These are phyloP conservation scores for Ephestia elutella DNA, from an alignment of 1,140 invertebrate species.

Conservation along the genomic window DNA sequence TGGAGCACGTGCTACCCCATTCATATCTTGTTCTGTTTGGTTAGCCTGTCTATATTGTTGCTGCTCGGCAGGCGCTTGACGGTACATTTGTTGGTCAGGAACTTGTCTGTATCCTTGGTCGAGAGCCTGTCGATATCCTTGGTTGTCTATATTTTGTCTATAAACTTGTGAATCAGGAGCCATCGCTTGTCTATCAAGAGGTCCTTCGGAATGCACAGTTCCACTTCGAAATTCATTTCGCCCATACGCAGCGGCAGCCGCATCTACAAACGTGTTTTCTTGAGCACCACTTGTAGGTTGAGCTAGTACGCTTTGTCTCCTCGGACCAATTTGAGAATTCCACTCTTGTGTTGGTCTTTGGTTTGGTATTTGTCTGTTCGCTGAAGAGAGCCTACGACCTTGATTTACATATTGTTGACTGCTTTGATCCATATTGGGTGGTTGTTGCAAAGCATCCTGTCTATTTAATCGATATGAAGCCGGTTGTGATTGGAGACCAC, in stretches of 20 bases:
- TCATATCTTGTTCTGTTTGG: slow-evolving; percentile 42
- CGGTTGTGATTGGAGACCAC: slow-evolving; percentile 26
- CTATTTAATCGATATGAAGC: slow-evolving; percentile 32
- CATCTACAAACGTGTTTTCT: slow-evolving; percentile 40
- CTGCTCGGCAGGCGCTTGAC: slow-evolving; percentile 26
- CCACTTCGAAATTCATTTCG: slow-evolving; percentile 52
- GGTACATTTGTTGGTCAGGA: slow-evolving; percentile 39
- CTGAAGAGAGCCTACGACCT: slow-evolving; percentile 44
- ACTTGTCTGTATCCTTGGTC: slow-evolving; percentile 37
- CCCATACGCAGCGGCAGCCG: slow-evolving; percentile 37
- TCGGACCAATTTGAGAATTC: slow-evolving; percentile 40
- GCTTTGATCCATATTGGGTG: slow-evolving; percentile 52
- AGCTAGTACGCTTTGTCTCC: slow-evolving; percentile 55
- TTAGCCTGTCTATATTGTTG: slow-evolving; percentile 27
- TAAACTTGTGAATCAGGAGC: slow-evolving; percentile 38
- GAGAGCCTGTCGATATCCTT: slow-evolving; percentile 26
- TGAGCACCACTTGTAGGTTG: slow-evolving; percentile 50
- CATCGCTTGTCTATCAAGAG: slow-evolving; percentile 34
- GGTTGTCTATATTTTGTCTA: slow-evolving; percentile 34
- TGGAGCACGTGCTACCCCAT: slow-evolving; percentile 46
- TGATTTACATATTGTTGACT: slow-evolving; percentile 52
- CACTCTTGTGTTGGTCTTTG: slow-evolving; percentile 54
- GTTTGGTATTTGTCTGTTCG: slow-evolving; percentile 37
- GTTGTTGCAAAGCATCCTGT: slow-evolving; percentile 41
- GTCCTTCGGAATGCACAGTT: slow-evolving; percentile 51